phyloP scores from a whole-genome alignment of 2,113 vertebrate species.

The Mirza zaza region DNA sequence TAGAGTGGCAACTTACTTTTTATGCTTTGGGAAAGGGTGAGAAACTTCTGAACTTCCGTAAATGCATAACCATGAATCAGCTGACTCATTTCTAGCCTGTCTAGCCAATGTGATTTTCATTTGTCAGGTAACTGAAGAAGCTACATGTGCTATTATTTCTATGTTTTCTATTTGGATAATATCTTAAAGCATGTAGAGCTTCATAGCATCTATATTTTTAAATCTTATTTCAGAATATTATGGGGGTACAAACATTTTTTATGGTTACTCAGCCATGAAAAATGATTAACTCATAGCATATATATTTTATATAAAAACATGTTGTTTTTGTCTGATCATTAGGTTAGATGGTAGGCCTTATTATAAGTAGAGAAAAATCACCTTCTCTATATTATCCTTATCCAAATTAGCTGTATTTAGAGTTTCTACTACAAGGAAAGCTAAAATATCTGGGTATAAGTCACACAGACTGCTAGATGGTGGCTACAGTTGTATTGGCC shows the following conservation, averaged over 20 bases:
- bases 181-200: neutral
- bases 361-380: neutral
- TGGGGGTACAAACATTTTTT: too few relatives aligned
- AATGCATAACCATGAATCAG: neutral
- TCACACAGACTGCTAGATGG: neutral
- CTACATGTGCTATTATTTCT: constrained; percentile 15
- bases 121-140: neutral
- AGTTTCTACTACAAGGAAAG: constrained; percentile 13
- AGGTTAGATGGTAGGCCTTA: neutral
- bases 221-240: too few relatives aligned
- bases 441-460: neutral
- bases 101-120: constrained; percentile 15
- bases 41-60: neutral
- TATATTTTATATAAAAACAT: neutral
- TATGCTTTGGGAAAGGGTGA: constrained; percentile 18
- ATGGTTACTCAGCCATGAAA: too few relatives aligned
- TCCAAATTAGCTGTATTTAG: constrained; percentile 13
- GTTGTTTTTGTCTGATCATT: neutral
- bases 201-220: neutral
- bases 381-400: neutral
- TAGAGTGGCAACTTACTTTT: neutral
- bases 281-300: neutral
- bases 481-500: neutral
- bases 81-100: neutral
- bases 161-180: neutral